Conservation (phyloP, 2,888 invertebrate genomes). For the Heterodera filipjevi region DNA sequence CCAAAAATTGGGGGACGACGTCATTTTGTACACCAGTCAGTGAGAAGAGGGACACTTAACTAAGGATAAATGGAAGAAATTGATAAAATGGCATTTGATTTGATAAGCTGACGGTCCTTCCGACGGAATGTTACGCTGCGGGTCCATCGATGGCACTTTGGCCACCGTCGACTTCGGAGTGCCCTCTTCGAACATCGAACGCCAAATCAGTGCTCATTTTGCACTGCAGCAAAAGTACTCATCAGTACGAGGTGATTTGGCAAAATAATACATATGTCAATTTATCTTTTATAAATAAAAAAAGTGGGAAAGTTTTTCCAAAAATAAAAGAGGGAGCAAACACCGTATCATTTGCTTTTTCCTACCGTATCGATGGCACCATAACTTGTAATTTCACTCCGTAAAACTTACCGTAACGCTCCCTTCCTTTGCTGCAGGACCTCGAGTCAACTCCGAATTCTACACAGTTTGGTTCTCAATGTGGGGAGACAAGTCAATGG, state of each 20-base stretch:
- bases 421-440: slow-evolving; percentile 67
- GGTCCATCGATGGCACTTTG: slow-evolving; percentile 75
- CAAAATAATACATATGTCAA: not conserved
- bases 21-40: slow-evolving; percentile 75
- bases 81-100: not conserved
- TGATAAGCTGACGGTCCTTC: slow-evolving; percentile 77
- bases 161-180: slow-evolving; percentile 72
- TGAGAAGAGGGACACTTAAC: no score
- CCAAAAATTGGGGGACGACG: slow-evolving; percentile 72
- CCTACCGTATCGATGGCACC: no score
- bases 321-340: no score
- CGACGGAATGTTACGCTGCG: slow-evolving; percentile 72
- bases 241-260: slow-evolving; percentile 26
- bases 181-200: not conserved
- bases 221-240: slow-evolving; percentile 67
- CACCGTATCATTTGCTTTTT: not conserved
- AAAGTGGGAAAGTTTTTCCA: no score
- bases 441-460: slow-evolving; percentile 79
- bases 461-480: slow-evolving; percentile 91
- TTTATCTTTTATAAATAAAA: no score
- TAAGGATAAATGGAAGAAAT: not conserved
- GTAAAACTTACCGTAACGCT: slow-evolving; percentile 56
- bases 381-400: no score
- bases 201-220: slow-evolving; percentile 52
- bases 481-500: slow-evolving; percentile 72